Base-by-base conservation (phyloP, 1,140 invertebrate genomes). In the Megalopta genalis region DNA sequence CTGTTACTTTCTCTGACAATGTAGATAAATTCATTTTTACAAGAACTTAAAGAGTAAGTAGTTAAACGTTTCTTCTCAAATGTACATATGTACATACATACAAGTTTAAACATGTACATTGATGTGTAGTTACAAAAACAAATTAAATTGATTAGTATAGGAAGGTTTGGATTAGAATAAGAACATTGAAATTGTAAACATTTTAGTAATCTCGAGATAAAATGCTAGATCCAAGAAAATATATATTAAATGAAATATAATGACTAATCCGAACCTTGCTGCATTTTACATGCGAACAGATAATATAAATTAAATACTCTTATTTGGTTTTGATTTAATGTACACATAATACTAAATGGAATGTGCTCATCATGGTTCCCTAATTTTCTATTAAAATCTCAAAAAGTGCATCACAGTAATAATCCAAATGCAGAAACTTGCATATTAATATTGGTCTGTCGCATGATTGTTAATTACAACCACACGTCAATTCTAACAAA, bases 261-360 rank as follows among this genome's bases (percentile, higher is more conserved):
- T 57, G 21, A 57, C 21, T 57, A 57, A 57, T 57, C 54, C 54
- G 21, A 57, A 57, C 54, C 49, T 57, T 57, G n/a, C 9, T 57
- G 54, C 21, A 62, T 59, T 49, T 12, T 67, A 74, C 16, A 42
- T 59, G 42, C 27, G 49, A 74, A 62, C 27, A 62, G 14, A 14
- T 62, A 79, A 63, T 14, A 70, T 60, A 77, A 77, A 77, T 77
- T 78, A 78, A 78, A 78, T 78, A 78, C 69, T 78, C 63, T 72
- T 64, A 78, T 78, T 78, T 78, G 76, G 76, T 8, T 78, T 77
- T 78, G 46, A 42, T 46, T 64, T 10, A 23, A 18, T 27, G 63
- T 64, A 71, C 63, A 72, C 63, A 65, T 78, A 78, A 78, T 78
- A 78, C 76, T 78, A 72, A 72, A 65, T 72, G 76, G 76, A 78